A percentile compares a stretch with the other conserved stretches of the same genome.
These are phyloP conservation scores for Ochotona princeps DNA, from an alignment of 2,113 vertebrate genomes.

Conservation along the genomic window DNA sequence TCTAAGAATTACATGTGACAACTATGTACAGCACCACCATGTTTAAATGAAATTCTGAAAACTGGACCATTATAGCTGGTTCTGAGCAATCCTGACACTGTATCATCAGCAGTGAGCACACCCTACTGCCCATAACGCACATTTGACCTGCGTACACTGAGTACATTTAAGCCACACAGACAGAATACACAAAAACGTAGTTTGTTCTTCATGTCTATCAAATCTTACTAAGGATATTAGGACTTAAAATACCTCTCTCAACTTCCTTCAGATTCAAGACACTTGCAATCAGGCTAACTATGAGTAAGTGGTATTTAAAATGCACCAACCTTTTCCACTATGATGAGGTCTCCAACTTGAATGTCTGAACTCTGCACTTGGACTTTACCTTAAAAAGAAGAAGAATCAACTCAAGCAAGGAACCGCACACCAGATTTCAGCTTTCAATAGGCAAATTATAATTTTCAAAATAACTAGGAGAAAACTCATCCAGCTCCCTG, in stretches of 20 bases:
- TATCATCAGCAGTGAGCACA: not conserved
- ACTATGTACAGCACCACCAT: not conserved
- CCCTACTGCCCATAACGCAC: constrained; percentile 33
- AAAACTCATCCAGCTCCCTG: too few species aligned
- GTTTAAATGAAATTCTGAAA: not conserved
- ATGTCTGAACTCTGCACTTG: constrained; percentile 99
- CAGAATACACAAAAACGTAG: not conserved
- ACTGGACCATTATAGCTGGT: not conserved
- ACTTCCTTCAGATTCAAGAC: constrained; percentile 66
- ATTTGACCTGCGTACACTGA: constrained; percentile 5
- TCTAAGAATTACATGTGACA: not conserved
- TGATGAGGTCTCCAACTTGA: constrained; percentile 98
- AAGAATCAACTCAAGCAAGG: constrained; percentile 80
- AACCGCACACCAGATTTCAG: constrained; percentile 65
- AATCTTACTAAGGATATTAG: constrained; percentile 39
- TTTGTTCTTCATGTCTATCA: not conserved
- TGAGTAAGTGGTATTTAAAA: constrained; percentile 64
- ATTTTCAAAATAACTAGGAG: constrained; percentile 25
- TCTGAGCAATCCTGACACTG: not conserved
- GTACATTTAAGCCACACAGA: not conserved
- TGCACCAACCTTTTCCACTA: constrained; percentile 96
- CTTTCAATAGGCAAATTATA: constrained; percentile 34
- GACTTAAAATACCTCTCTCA: constrained; percentile 69
- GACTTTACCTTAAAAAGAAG: constrained; percentile 92
- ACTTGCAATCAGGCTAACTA: constrained; percentile 61